Evolutionary conservation across 2,113 vertebrate species (phyloP).

Genomic region (Myiozetetes cayanensis): DNA sequence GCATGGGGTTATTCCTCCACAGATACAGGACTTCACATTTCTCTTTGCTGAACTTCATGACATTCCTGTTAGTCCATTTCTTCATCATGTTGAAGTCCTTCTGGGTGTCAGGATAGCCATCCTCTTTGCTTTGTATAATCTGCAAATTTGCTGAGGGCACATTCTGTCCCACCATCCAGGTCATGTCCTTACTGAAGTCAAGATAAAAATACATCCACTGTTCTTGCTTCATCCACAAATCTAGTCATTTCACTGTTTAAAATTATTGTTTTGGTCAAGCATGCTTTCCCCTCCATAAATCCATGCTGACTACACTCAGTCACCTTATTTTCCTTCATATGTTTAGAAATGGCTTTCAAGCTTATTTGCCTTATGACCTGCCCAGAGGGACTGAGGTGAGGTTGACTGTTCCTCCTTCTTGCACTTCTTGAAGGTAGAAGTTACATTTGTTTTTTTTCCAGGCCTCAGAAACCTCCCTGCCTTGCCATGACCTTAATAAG

Average conservation of each 20-base stretch:
- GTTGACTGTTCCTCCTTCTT: background rate
- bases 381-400: background rate
- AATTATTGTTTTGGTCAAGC: background rate
- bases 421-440: background rate
- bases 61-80: background rate
- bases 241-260: background rate
- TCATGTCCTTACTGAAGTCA: background rate
- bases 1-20: background rate
- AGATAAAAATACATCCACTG: background rate
- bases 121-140: background rate
- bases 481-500: background rate
- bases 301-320: background rate
- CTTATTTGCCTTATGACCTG: background rate
- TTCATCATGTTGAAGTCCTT: background rate
- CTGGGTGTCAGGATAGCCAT: background rate
- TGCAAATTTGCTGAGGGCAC: background rate
- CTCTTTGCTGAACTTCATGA: background rate
- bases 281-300: background rate
- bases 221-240: background rate
- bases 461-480: background rate
- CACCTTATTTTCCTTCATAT: background rate
- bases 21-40: background rate
- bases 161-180: background rate
- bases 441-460: background rate
- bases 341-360: background rate